These are phyloP conservation scores for Cenopis cana DNA, from an alignment of 2,888 invertebrate genomes.

Conservation along the genomic window DNA sequence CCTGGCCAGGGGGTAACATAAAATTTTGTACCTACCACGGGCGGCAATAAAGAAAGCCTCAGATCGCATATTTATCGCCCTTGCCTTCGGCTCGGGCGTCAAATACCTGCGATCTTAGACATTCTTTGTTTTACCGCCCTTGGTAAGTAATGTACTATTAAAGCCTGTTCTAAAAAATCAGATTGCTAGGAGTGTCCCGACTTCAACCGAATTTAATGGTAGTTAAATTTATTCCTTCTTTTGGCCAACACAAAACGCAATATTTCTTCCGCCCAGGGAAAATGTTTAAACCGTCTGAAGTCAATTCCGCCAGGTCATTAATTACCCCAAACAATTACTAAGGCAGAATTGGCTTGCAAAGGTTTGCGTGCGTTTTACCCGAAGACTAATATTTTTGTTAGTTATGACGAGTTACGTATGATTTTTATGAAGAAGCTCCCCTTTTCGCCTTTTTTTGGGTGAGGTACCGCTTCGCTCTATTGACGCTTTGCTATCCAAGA, in stretches of 20 bases:
- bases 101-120: no score
- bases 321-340: conserved; percentile 50
- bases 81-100: no score
- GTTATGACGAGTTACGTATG: neutral
- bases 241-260: conserved; percentile 46
- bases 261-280: conserved; percentile 49
- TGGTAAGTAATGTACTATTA: no score
- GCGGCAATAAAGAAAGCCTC: no score
- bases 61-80: no score
- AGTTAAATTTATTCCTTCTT: conserved; percentile 50
- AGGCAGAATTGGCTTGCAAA: conserved; percentile 39
- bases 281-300: conserved; percentile 48
- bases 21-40: no score
- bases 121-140: no score
- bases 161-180: neutral
- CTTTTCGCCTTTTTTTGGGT: neutral
- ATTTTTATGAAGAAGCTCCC: conserved; percentile 1
- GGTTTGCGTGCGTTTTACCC: conserved; percentile 16
- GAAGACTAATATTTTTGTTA: conserved; percentile 31
- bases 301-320: conserved; percentile 49
- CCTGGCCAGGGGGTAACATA: no score
- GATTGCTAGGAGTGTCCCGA: neutral
- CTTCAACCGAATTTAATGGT: conserved; percentile 30
- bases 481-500: no score
- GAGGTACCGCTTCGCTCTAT: no score